Evolutionary conservation across 2,888 invertebrate species (phyloP).

Genomic region (Synergus umbraculus): DNA sequence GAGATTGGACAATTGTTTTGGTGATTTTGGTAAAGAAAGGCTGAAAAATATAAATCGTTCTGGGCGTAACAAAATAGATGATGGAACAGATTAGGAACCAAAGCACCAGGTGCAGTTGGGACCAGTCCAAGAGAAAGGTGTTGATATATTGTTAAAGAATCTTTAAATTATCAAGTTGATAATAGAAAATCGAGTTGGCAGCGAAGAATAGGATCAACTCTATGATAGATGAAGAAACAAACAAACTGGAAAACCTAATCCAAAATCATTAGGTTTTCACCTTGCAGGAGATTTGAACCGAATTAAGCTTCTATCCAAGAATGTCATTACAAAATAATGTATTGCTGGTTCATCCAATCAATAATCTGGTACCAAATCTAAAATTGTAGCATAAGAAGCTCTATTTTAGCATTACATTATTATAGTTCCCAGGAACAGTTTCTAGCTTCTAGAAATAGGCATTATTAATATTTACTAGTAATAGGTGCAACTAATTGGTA

Average conservation of each 20-base stretch:
- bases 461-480: background rate
- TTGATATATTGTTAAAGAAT: background rate
- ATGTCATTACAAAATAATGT: background rate
- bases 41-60: background rate
- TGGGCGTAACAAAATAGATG: background rate
- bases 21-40: background rate
- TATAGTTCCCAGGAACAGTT: no score
- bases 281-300: background rate
- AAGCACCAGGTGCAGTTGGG: background rate
- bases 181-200: constrained; percentile 2
- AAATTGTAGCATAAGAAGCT: no score
- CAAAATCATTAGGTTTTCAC: no score
- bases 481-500: background rate
- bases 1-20: no score
- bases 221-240: background rate
- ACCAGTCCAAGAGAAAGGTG: constrained; percentile 16
- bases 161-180: background rate
- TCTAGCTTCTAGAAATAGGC: background rate
- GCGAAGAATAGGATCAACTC: background rate
- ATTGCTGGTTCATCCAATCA: no score
- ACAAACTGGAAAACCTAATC: background rate
- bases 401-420: background rate
- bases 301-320: background rate
- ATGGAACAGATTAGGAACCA: background rate
- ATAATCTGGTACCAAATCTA: no score